Evolutionary conservation across 2,888 invertebrate species (phyloP).

Genomic region (Perithous albicinctus): DNA sequence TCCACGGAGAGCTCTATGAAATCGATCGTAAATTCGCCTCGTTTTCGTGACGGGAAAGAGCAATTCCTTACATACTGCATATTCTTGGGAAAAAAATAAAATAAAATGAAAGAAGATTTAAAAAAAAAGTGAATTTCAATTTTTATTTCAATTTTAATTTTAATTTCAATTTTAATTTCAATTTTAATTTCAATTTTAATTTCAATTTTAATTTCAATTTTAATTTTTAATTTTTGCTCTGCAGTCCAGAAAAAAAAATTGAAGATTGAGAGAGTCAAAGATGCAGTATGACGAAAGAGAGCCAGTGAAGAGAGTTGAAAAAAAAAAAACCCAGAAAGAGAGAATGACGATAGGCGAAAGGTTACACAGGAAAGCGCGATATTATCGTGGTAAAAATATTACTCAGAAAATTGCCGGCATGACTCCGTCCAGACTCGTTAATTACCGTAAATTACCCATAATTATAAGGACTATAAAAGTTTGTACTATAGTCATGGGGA

Average conservation of each 20-base stretch:
- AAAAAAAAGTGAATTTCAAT: too few species aligned
- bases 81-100: neutral
- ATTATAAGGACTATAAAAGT: constrained; percentile 85
- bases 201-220: too few species aligned
- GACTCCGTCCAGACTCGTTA: constrained; percentile 84
- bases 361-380: constrained; percentile 79
- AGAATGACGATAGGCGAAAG: constrained; percentile 60
- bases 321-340: constrained; percentile 43
- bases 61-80: neutral
- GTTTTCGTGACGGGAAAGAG: neutral
- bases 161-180: too few species aligned
- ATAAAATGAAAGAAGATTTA: neutral
- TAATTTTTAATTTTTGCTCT: too few species aligned
- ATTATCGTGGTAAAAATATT: constrained; percentile 84
- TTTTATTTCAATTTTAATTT: too few species aligned
- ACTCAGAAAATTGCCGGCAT: constrained; percentile 84
- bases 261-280: constrained; percentile 23
- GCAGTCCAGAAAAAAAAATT: neutral
- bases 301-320: constrained; percentile 51
- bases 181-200: too few species aligned
- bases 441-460: constrained; percentile 85
- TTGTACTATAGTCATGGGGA: constrained; percentile 85
- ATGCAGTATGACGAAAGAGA: constrained; percentile 44
- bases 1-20: neutral
- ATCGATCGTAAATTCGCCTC: neutral